Evolutionary conservation across 2,113 vertebrate genomes (phyloP).

Genomic region (Apteryx owenii): DNA sequence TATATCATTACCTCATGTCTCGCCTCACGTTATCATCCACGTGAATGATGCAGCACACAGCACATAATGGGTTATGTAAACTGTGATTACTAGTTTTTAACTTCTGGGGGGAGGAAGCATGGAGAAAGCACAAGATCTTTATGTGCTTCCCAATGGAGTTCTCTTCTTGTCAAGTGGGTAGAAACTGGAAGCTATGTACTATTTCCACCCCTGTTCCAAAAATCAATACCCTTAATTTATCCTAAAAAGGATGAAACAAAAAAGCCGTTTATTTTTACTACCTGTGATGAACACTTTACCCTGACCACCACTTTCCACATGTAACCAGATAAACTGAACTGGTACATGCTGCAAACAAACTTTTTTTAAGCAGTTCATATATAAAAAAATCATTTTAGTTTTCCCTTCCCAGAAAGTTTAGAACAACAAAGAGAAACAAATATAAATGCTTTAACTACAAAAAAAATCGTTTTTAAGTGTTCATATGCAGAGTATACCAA

Average conservation of each 20-base stretch:
- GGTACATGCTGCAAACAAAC: not conserved
- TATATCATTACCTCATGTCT: constrained; percentile 20
- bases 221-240: not conserved
- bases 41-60: not conserved
- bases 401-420: not conserved
- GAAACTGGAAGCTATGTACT: not conserved
- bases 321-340: not conserved
- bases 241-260: not conserved
- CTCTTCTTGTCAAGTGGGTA: not conserved
- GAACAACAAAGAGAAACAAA: not conserved
- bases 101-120: not conserved
- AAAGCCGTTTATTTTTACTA: not conserved
- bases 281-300: not conserved
- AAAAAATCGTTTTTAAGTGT: not conserved
- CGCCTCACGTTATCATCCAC: not conserved
- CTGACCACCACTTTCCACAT: not conserved
- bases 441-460: not conserved
- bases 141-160: not conserved
- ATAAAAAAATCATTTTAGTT: not conserved
- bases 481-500: not conserved
- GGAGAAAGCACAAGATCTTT: not conserved
- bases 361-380: not conserved
- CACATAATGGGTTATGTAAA: not conserved
- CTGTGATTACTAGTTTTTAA: not conserved
- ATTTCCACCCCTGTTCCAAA: not conserved